phyloP scores from a whole-genome alignment of 2,888 invertebrate species.

The Teinopalpus imperialis region DNA sequence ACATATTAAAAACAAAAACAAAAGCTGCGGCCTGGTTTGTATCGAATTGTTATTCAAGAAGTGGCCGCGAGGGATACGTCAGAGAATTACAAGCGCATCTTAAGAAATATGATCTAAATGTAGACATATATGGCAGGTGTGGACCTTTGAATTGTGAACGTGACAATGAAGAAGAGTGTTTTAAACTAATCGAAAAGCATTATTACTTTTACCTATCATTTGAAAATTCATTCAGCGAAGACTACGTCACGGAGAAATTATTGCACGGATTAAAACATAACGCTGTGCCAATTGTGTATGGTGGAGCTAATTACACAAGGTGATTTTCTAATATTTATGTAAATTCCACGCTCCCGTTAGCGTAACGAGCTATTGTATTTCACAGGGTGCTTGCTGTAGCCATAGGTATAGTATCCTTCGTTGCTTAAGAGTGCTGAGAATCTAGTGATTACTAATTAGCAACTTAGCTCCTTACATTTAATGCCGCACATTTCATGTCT shows the following conservation, averaged over 20 bases:
- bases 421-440: too few relatives aligned
- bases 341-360: too few relatives aligned
- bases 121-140: conserved; percentile 49
- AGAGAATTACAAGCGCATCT: conserved; percentile 39
- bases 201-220: conserved; percentile 62
- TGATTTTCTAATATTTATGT: conserved; percentile 32
- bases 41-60: conserved; percentile 47
- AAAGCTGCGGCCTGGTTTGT: conserved; percentile 56
- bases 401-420: too few relatives aligned
- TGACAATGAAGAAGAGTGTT: conserved; percentile 39
- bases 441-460: too few relatives aligned
- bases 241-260: conserved; percentile 61
- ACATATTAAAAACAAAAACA: conserved; percentile 33
- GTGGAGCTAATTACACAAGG: conserved; percentile 63
- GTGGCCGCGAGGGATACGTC: conserved; percentile 39
- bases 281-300: conserved; percentile 57
- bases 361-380: too few relatives aligned
- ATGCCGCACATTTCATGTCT: too few relatives aligned
- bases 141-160: conserved; percentile 37
- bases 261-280: conserved; percentile 47
- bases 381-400: too few relatives aligned
- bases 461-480: too few relatives aligned
- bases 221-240: conserved; percentile 57
- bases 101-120: conserved; percentile 39
- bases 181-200: conserved; percentile 40